These are phyloP conservation scores for Morone saxatilis DNA, from an alignment of 2,113 vertebrate genomes.

Conservation along the genomic window DNA sequence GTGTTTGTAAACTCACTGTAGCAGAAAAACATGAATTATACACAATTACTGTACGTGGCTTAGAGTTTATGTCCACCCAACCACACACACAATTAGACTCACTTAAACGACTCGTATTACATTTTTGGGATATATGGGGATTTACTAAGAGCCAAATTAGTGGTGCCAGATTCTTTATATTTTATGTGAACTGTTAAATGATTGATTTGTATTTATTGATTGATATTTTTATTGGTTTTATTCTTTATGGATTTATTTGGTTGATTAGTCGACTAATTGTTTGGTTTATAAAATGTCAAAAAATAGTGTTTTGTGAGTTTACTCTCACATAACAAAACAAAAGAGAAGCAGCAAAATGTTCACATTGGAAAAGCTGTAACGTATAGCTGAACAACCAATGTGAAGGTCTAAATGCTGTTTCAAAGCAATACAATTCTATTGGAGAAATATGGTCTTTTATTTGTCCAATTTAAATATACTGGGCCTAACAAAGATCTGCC, in stretches of 20 bases:
- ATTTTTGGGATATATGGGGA: conserved; percentile 2
- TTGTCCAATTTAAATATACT: background rate
- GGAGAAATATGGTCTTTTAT: background rate
- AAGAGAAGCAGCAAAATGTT: background rate
- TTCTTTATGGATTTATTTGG: no score
- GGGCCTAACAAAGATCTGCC: background rate
- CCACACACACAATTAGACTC: background rate
- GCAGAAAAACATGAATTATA: conserved; percentile 27
- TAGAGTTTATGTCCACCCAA: background rate
- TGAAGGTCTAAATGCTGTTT: background rate
- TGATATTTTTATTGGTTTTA: no score
- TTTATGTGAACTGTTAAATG: no score
- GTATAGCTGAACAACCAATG: no score
- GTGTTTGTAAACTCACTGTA: conserved; percentile 2
- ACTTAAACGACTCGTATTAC: background rate
- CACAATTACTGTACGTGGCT: conserved; percentile 1
- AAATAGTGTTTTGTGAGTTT: background rate
- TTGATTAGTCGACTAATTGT: background rate
- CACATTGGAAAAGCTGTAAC: no score
- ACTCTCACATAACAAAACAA: background rate
- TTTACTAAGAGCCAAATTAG: conserved; percentile 1
- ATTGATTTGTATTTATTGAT: no score
- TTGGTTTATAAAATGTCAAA: background rate
- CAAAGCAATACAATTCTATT: background rate
- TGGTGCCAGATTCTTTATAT: no score